Conservation (phyloP, 2,797 vertebrate species). For the Tiaroga cobitis region DNA sequence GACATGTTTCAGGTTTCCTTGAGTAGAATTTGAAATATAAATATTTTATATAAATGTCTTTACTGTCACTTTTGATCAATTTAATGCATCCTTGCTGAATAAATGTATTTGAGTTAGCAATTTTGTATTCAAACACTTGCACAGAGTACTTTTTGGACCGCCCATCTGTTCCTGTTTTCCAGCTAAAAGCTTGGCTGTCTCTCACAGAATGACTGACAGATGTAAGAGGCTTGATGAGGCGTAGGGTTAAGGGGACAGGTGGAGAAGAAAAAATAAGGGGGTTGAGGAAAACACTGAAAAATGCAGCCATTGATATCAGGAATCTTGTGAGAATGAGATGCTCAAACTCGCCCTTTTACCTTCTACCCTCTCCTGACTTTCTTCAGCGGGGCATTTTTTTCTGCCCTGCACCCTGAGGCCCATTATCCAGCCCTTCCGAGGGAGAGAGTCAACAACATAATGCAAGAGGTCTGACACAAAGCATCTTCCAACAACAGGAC, state of each 20-base stretch:
- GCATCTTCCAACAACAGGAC: constrained; percentile 64
- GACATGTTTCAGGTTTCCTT: background rate
- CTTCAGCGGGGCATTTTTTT: constrained; percentile 74
- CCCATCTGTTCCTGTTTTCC: background rate
- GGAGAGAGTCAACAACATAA: constrained; percentile 93
- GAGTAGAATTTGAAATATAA: background rate
- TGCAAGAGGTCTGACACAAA: constrained; percentile 86
- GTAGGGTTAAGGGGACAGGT: constrained; percentile 58
- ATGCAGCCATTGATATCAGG: constrained; percentile 37
- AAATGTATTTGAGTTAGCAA: background rate
- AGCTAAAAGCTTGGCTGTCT: background rate
- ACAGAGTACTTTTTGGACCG: background rate
- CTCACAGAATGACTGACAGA: constrained; percentile 43
- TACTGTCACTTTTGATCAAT: background rate
- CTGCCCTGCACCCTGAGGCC: constrained; percentile 61
- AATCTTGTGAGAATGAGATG: constrained; percentile 65
- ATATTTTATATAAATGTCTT: background rate
- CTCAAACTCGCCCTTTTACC: constrained; percentile 65
- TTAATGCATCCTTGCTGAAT: background rate
- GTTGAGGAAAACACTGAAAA: constrained; percentile 67
- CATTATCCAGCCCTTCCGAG: constrained; percentile 87
- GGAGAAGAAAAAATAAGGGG: constrained; percentile 66
- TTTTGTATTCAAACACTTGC: background rate
- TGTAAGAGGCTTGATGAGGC: constrained; percentile 48
- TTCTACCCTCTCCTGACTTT: constrained; percentile 79